Evolutionary conservation across 1,140 invertebrate species (phyloP).

Genomic region (Pristionchus pacificus): DNA sequence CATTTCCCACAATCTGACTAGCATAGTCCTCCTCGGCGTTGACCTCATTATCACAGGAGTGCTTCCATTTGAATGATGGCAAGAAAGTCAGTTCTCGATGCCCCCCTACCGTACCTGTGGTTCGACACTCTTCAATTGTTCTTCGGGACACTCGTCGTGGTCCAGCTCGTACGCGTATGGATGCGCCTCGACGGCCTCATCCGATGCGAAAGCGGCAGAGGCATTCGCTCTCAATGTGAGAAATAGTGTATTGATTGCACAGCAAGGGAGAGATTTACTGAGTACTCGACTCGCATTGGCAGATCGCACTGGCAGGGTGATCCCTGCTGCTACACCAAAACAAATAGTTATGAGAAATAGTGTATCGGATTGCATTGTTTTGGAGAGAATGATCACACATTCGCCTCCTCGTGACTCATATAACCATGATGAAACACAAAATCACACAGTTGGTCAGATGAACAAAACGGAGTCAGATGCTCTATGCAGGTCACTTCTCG

Average conservation of each 20-base stretch:
- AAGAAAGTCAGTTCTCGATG: background rate
- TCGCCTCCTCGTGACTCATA: background rate
- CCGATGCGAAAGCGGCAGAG: background rate
- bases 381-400: no score
- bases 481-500: no score
- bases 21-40: background rate
- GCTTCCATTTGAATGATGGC: background rate
- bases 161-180: conserved; percentile 84
- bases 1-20: conserved; percentile 12
- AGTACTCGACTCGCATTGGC: no score
- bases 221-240: background rate
- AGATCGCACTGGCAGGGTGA: no score
- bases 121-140: conserved; percentile 30
- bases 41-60: background rate
- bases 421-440: background rate
- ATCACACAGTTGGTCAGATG: background rate
- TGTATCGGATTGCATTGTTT: no score
- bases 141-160: conserved; percentile 52
- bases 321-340: no score
- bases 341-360: no score
- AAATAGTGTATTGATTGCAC: no score
- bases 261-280: no score
- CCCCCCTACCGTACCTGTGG: conserved; percentile 50
- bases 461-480: background rate
- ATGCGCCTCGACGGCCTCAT: conserved; percentile 62